phyloP scores from a whole-genome alignment of 2,797 vertebrate genomes.

The Danio albolineatus region DNA sequence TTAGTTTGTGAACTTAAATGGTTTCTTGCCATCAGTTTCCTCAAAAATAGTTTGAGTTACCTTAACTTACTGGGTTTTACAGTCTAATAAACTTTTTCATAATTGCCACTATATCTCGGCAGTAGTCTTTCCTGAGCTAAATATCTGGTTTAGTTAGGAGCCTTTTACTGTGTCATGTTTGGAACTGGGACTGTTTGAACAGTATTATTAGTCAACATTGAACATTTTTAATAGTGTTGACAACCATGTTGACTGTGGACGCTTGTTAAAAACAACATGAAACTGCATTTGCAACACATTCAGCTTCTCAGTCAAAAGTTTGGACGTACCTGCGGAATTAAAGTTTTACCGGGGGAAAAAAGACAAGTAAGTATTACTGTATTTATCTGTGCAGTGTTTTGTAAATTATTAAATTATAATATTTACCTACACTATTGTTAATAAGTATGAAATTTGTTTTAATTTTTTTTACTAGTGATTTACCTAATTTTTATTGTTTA shows the following conservation, averaged over 20 bases:
- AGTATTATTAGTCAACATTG: no score
- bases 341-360: neutral
- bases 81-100: no score
- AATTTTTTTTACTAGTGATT: no score
- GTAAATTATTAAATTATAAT: no score
- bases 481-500: no score
- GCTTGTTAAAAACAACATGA: constrained; percentile 11
- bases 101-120: no score
- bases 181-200: neutral
- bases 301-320: neutral
- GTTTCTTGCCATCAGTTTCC: no score
- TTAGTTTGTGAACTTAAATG: no score
- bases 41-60: no score
- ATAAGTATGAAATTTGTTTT: neutral
- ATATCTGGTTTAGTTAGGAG: neutral
- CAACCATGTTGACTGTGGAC: neutral
- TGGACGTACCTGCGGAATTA: neutral
- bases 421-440: neutral
- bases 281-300: neutral
- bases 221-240: neutral
- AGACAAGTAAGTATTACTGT: no score
- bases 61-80: no score
- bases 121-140: neutral
- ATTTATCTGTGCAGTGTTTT: neutral
- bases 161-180: neutral